phyloP scores from a whole-genome alignment of 2,888 invertebrate genomes.

The Drosophila merina region DNA sequence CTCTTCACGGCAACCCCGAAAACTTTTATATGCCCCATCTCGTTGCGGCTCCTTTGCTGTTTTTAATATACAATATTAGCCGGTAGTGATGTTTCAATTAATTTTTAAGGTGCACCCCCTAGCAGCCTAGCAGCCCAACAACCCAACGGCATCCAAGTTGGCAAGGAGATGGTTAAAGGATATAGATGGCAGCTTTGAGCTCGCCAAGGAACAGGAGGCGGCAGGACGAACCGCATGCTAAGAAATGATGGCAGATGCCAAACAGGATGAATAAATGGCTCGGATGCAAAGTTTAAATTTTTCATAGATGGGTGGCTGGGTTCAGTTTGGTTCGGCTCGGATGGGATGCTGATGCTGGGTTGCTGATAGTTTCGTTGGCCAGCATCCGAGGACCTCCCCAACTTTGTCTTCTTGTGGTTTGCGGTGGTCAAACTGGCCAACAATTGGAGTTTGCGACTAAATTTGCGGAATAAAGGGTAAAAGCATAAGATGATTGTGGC shows the following conservation, averaged over 20 bases:
- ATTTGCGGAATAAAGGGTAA: background rate
- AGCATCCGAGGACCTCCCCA: background rate
- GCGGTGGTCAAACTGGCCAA: constrained; percentile 17
- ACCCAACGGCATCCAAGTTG: background rate
- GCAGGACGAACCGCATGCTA: constrained; percentile 57
- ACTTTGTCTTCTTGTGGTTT: constrained; percentile 22
- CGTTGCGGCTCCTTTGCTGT: constrained; percentile 41
- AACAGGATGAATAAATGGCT: constrained; percentile 74
- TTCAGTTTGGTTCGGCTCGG: constrained; percentile 6
- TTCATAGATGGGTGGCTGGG: constrained; percentile 66
- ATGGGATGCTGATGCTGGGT: background rate
- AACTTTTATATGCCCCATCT: constrained; percentile 61
- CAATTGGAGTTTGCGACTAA: constrained; percentile 4
- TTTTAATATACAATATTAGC: constrained; percentile 74
- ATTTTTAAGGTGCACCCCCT: constrained; percentile 69
- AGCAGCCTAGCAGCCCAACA: constrained; percentile 1
- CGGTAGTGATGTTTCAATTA: constrained; percentile 78
- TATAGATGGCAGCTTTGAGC: constrained; percentile 14
- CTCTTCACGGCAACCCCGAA: constrained; percentile 43
- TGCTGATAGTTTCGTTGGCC: constrained; percentile 3
- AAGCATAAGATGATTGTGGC: background rate
- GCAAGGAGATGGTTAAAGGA: constrained; percentile 2
- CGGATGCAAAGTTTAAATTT: constrained; percentile 74
- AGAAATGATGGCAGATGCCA: constrained; percentile 72
- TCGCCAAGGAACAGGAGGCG: background rate